phyloP scores from a whole-genome alignment of 2,888 invertebrate species.

The Choreutis nemorana region DNA sequence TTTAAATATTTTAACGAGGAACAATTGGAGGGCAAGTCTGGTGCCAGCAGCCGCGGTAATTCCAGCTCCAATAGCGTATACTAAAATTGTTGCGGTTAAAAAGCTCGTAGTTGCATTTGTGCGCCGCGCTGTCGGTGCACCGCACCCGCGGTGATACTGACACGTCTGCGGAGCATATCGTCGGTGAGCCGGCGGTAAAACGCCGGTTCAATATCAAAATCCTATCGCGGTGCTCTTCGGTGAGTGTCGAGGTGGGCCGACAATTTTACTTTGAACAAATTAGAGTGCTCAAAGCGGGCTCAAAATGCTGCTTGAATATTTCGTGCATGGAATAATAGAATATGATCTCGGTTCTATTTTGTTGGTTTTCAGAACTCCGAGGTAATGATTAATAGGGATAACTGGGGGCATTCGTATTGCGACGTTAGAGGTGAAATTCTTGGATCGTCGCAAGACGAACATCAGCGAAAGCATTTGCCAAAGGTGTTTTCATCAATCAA shows the following conservation, averaged over 20 bases:
- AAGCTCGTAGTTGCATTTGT: conserved; percentile 67
- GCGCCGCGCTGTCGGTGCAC: conserved; percentile 53
- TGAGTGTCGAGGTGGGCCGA: conserved; percentile 33
- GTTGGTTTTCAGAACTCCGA: conserved; percentile 67
- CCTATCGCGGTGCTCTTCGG: conserved; percentile 23
- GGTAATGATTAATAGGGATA: conserved; percentile 70
- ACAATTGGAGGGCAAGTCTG: conserved; percentile 71
- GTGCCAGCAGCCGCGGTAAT: conserved; percentile 77
- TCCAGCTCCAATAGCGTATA: conserved; percentile 75
- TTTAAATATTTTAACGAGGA: conserved; percentile 68
- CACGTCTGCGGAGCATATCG: conserved; percentile 28
- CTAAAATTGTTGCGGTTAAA: conserved; percentile 76
- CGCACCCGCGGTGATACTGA: conserved; percentile 35
- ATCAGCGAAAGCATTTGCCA: conserved; percentile 74
- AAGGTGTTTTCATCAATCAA: conserved; percentile 74
- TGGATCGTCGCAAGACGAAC: conserved; percentile 69
- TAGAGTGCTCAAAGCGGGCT: conserved; percentile 72
- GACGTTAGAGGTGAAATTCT: conserved; percentile 73
- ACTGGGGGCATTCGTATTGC: conserved; percentile 71
- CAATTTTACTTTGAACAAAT: conserved; percentile 73
- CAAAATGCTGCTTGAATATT: conserved; percentile 45
- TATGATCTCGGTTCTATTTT: conserved; percentile 70
- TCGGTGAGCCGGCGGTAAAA: conserved; percentile 27
- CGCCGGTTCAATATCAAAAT: conserved; percentile 24
- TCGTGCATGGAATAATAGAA: conserved; percentile 72